Evolutionary conservation across 2,888 invertebrate species (phyloP).

Genomic region (Noctua janthe): DNA sequence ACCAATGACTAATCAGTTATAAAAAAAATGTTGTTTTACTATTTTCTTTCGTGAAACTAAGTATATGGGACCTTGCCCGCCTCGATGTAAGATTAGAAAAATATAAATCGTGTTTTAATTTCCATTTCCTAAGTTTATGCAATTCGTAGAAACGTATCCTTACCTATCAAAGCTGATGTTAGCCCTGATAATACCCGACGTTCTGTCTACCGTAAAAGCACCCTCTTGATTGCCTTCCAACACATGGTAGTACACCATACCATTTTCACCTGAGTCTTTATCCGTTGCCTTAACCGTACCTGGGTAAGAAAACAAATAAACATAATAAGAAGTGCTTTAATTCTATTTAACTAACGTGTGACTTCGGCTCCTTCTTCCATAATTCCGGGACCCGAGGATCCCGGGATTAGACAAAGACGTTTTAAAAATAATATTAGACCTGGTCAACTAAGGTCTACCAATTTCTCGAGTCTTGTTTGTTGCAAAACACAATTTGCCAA

Average conservation of each 20-base stretch:
- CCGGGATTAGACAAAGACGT: not conserved
- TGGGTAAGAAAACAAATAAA: slow-evolving; percentile 50
- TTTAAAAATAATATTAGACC: too few species aligned
- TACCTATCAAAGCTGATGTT: slow-evolving; percentile 94
- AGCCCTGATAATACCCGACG: slow-evolving; percentile 94
- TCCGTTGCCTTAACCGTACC: slow-evolving; percentile 94
- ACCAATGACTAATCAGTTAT: too few species aligned
- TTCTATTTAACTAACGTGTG: not conserved
- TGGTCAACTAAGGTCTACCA: too few species aligned
- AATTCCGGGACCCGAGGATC: not conserved
- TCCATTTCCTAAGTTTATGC: too few species aligned
- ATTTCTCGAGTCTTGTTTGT: too few species aligned
- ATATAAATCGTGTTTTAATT: too few species aligned
- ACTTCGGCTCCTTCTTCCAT: not conserved
- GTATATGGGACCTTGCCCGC: too few species aligned
- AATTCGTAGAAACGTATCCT: slow-evolving; percentile 12
- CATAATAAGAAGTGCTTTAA: too few species aligned
- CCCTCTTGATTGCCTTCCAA: slow-evolving; percentile 94
- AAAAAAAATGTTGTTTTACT: too few species aligned
- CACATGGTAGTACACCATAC: slow-evolving; percentile 96
- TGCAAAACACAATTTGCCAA: too few species aligned
- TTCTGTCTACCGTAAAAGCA: slow-evolving; percentile 94
- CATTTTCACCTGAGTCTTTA: slow-evolving; percentile 95
- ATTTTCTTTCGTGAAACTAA: too few species aligned
- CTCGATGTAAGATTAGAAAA: too few species aligned